These are phyloP conservation scores for Venustaconcha ellipsiformis DNA, from an alignment of 1,140 invertebrate genomes.

Conservation along the genomic window DNA sequence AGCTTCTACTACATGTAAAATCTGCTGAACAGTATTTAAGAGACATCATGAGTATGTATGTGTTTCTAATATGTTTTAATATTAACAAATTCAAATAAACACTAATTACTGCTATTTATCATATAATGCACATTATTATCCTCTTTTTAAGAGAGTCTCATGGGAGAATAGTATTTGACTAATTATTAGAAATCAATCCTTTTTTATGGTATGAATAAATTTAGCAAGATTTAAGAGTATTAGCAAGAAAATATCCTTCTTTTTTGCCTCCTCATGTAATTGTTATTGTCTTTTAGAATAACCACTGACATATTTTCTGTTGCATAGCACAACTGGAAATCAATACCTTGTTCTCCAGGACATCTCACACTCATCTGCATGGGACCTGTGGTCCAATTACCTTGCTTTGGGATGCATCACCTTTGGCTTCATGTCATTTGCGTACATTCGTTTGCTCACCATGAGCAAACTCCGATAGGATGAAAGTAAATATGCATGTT, in stretches of 20 bases:
- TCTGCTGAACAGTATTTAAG: no score
- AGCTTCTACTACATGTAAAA: no score
- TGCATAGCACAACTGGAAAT: conserved; percentile 17
- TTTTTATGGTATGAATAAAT: not conserved
- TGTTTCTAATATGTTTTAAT: no score
- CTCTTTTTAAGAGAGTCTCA: no score
- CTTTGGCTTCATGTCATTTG: conserved; percentile 19
- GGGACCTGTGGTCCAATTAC: conserved; percentile 31
- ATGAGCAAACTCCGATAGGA: conserved; percentile 27
- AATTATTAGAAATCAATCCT: not conserved
- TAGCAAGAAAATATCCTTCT: not conserved
- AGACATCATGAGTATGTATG: no score
- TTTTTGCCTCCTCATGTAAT: not conserved
- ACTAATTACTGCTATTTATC: no score
- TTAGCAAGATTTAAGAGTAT: not conserved
- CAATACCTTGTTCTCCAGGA: conserved; percentile 20
- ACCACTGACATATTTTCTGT: not conserved
- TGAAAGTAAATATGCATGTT: no score
- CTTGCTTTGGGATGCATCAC: conserved; percentile 20
- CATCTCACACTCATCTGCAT: conserved; percentile 8
- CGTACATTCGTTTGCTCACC: conserved; percentile 18
- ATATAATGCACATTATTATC: no score
- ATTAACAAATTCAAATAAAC: no score
- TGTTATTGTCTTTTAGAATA: not conserved
- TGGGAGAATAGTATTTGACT: no score